A percentile compares a stretch with the other conserved stretches of the same genome.
These are phyloP conservation scores for Ondatra zibethicus DNA, from an alignment of 2,113 vertebrate species.

Conservation along the genomic window DNA sequence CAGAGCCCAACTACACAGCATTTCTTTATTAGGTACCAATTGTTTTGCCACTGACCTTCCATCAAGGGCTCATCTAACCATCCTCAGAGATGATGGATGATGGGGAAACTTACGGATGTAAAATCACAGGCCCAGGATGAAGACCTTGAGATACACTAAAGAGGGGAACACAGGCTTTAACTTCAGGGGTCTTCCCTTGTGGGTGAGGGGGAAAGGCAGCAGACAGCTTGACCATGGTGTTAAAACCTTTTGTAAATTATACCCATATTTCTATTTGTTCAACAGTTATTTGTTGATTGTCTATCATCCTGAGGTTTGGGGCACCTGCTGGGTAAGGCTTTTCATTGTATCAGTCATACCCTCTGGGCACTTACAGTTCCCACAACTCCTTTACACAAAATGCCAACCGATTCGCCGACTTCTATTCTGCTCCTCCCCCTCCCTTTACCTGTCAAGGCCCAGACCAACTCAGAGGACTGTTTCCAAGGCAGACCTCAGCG, in stretches of 20 bases:
- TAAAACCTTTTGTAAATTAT: not conserved
- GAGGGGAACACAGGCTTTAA: not conserved
- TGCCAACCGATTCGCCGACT: not conserved
- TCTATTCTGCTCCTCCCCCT: not conserved
- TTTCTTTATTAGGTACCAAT: not conserved
- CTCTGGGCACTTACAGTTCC: not conserved
- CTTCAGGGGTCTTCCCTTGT: not conserved
- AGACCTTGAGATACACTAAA: not conserved
- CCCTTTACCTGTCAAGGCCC: not conserved
- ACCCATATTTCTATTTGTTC: constrained; percentile 17
- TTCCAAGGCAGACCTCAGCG: not conserved
- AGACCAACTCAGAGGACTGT: not conserved
- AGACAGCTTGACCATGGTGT: not conserved
- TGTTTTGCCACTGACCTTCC: not conserved
- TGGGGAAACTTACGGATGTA: not conserved
- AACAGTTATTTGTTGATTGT: not conserved
- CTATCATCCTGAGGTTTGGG: not conserved
- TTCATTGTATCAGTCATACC: not conserved
- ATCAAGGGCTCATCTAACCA: not conserved
- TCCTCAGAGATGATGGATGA: not conserved
- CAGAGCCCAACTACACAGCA: not conserved
- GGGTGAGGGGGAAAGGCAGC: not conserved
- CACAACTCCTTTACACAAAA: not conserved
- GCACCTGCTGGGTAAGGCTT: not conserved
- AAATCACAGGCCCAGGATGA: not conserved